Percentiles rank a stretch among this genome's conserved stretches.
These are phyloP conservation scores for Timema podura DNA, from an alignment of 2,888 invertebrate species.

Conservation along the genomic window DNA sequence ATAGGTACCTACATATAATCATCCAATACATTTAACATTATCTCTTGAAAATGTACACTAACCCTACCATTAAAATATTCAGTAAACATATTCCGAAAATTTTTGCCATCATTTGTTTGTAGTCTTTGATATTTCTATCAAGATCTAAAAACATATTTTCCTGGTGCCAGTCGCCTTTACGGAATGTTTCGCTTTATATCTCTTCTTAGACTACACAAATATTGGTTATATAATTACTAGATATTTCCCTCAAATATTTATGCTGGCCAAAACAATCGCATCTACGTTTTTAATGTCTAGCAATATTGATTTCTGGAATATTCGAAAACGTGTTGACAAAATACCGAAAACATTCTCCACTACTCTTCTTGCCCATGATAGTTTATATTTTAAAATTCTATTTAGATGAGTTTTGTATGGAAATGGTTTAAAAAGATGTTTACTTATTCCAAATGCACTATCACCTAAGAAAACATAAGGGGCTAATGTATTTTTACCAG, in stretches of 20 bases:
- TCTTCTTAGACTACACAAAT: constrained; percentile 10
- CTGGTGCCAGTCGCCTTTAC: constrained; percentile 14
- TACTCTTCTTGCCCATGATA: constrained; percentile 28
- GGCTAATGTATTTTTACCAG: constrained; percentile 22
- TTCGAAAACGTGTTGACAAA: constrained; percentile 27
- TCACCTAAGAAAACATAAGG: constrained; percentile 31
- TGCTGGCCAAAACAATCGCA: constrained; percentile 27
- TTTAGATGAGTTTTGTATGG: constrained; percentile 25
- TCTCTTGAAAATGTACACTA: constrained; percentile 9
- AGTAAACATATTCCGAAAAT: too few relatives aligned
- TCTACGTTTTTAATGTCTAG: constrained; percentile 29
- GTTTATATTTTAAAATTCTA: constrained; percentile 30
- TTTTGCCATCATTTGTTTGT: background rate
- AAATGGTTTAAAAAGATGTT: constrained; percentile 29
- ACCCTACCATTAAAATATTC: background rate
- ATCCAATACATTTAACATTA: background rate
- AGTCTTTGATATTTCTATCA: background rate
- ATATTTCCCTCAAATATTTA: constrained; percentile 19
- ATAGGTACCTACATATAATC: background rate
- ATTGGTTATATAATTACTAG: constrained; percentile 12
- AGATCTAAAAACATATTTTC: background rate
- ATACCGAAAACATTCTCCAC: constrained; percentile 33
- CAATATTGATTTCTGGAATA: constrained; percentile 29
- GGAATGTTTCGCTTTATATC: constrained; percentile 6
- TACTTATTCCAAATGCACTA: constrained; percentile 29